These are phyloP conservation scores for Thaleichthys pacificus DNA, from an alignment of 2,797 vertebrate species.

Conservation along the genomic window DNA sequence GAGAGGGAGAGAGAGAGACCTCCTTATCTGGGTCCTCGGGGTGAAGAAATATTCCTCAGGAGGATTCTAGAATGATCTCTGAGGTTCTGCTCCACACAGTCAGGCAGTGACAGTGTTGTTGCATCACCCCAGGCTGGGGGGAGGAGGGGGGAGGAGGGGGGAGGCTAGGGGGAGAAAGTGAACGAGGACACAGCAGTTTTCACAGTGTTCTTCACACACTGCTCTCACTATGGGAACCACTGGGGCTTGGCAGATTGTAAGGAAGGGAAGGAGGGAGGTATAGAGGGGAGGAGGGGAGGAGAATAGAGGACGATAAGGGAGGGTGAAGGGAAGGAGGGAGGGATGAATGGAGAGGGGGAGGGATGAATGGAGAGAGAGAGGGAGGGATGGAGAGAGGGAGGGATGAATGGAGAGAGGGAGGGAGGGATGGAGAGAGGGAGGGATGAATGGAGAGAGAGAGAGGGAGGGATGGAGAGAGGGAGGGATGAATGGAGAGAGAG, in stretches of 20 bases:
- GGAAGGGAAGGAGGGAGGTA: slow-evolving; percentile 21
- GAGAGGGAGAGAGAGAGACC: too few species aligned
- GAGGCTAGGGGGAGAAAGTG: background rate
- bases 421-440: background rate
- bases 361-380: background rate
- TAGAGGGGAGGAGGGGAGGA: background rate
- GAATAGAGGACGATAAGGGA: background rate
- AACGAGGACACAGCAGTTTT: slow-evolving; percentile 29
- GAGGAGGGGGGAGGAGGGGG: slow-evolving; percentile 5
- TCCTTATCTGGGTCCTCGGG: background rate
- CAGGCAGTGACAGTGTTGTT: background rate
- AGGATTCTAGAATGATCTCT: background rate
- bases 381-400: background rate
- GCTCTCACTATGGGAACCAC: slow-evolving; percentile 55
- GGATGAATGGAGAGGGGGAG: too few species aligned
- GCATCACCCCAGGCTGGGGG: slow-evolving; percentile 27
- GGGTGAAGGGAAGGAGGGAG: background rate
- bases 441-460: background rate
- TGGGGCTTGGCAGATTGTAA: slow-evolving; percentile 28
- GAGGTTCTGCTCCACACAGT: background rate
- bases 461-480: background rate
- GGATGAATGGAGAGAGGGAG: background rate
- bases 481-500: background rate
- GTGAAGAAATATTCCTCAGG: background rate
- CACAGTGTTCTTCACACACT: slow-evolving; percentile 34